These are phyloP conservation scores for Frankliniella intonsa DNA, from an alignment of 2,888 invertebrate genomes.

Conservation along the genomic window DNA sequence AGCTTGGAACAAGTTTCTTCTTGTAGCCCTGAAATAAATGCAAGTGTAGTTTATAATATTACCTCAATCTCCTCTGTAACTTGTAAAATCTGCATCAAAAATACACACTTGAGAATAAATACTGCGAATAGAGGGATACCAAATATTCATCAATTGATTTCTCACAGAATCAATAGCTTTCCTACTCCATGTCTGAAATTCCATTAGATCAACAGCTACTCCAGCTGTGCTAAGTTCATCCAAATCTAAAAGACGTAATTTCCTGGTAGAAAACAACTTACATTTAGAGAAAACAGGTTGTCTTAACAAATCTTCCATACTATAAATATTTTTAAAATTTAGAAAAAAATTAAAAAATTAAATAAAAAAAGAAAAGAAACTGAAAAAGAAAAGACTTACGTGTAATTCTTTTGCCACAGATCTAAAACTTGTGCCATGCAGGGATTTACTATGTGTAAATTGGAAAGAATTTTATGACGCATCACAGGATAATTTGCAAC, in stretches of 20 bases:
- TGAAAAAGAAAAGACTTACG: slow-evolving; percentile 48
- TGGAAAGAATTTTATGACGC: slow-evolving; percentile 44
- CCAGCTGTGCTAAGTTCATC: neutral
- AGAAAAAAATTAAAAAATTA: slow-evolving; percentile 27
- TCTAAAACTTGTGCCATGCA: slow-evolving; percentile 74
- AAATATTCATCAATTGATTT: neutral
- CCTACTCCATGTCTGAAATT: neutral
- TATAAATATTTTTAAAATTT: neutral
- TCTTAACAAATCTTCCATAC: neutral
- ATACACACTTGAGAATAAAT: slow-evolving; percentile 29
- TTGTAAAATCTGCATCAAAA: slow-evolving; percentile 30
- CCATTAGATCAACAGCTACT: slow-evolving; percentile 4
- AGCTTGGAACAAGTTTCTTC: slow-evolving; percentile 63
- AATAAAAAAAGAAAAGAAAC: neutral
- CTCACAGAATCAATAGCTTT: neutral
- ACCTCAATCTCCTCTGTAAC: slow-evolving; percentile 44
- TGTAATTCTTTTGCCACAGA: slow-evolving; percentile 75
- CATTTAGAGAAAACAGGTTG: neutral
- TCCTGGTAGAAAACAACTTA: neutral
- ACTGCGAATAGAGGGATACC: neutral
- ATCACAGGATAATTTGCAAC: slow-evolving; percentile 49
- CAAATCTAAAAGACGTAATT: neutral
- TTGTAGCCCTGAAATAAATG: slow-evolving; percentile 55
- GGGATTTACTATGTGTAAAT: slow-evolving; percentile 72
- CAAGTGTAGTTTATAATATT: slow-evolving; percentile 33